Base-by-base conservation (phyloP, 1,140 invertebrate species). In the Trypoxylus dichotomus region DNA sequence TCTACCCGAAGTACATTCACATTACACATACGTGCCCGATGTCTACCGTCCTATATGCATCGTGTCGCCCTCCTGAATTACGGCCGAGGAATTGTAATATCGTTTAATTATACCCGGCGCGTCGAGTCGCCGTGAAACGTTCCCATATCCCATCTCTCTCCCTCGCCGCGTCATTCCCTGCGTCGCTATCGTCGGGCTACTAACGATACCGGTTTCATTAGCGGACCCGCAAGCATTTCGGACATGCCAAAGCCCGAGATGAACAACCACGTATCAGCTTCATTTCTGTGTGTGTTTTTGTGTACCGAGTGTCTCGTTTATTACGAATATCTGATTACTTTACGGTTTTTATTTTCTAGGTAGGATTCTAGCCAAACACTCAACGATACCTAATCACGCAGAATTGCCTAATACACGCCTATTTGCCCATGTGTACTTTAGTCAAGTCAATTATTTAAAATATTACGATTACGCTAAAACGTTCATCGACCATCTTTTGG, bases 1-100 rank as follows among this genome's bases (percentile, higher is more conserved):
- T 37, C 32, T 37, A 37, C 32, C 32, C 32, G 32, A 37, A 37
- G 32, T 37, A 37, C 32, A 8, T 37, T 37, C 32, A 37, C 32
- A 37, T 37, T 37, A 37, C 32, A 37, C 32, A 37, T 37, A 37
- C 32, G 32, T 37, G 32, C 32, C 32, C 10, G 10, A n/a, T 47
- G 43, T 47, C 13, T 0, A 47, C 43, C 43, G 10, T 3, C 13
- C 11, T 47, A 6, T 11, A 41, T 41, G 8, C 7, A 76, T 29
- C 3, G 24, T 63, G 75, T 68, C 68, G 11, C 19, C 29, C 10
- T 37, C 29, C 72, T 74, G 54, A 60, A 78, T 77, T 73, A 73
- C 76, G 25, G 73, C 77, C 74, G 47, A 74, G 68, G 78, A 79
- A 79, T 79, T 76, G 76, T 79, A 79, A 79, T 79, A 29, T 58